Conservation (phyloP, 2,113 vertebrate species). For the Tenrec ecaudatus region DNA sequence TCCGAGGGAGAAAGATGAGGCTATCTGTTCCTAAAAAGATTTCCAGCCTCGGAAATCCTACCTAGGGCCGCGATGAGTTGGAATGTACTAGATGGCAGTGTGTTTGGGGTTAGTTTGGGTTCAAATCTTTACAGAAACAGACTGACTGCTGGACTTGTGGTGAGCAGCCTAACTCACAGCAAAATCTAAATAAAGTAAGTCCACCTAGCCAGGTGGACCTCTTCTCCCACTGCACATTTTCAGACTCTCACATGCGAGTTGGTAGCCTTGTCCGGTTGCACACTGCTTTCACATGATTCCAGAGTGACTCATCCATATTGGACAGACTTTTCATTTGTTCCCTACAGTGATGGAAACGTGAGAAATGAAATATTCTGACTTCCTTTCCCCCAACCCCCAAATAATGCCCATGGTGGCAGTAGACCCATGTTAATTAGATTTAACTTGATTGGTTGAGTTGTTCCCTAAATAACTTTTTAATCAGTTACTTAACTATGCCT, state of each 20-base stretch:
- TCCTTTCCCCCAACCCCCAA: background rate
- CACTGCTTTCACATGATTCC: background rate
- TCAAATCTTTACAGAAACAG: too few species aligned
- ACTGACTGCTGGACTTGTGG: too few species aligned
- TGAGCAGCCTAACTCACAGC: background rate
- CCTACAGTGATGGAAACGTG: background rate
- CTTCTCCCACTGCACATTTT: background rate
- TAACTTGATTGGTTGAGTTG: slow-evolving; percentile 33
- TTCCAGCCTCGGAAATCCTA: too few species aligned
- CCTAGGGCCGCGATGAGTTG: too few species aligned
- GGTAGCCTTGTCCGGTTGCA: background rate
- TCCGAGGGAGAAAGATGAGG: too few species aligned
- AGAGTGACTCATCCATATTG: background rate
- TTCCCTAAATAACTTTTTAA: slow-evolving; percentile 45
- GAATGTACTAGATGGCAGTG: too few species aligned
- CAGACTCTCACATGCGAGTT: background rate
- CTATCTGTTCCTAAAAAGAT: too few species aligned
- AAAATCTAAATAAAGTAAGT: background rate
- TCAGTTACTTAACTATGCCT: slow-evolving; percentile 21
- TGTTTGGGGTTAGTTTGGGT: too few species aligned
- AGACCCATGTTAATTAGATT: slow-evolving; percentile 6
- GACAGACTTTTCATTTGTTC: background rate
- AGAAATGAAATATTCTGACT: slow-evolving; percentile 6
- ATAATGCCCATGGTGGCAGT: background rate
- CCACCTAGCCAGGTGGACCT: background rate